These are phyloP conservation scores for Sarotherodon lohbergeri DNA, from an alignment of 2,113 vertebrate genomes.

Conservation along the genomic window DNA sequence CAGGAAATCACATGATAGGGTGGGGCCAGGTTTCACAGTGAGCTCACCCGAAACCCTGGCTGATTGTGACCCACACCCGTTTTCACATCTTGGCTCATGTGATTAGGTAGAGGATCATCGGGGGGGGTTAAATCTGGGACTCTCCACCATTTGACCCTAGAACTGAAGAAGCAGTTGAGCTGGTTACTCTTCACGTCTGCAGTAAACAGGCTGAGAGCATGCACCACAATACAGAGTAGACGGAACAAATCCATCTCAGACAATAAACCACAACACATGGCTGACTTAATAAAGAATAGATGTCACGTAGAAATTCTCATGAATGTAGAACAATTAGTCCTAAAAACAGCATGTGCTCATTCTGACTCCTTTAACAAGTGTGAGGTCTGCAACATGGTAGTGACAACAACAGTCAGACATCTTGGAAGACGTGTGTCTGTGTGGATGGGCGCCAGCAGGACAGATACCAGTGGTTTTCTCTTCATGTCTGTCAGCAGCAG, in stretches of 20 bases:
- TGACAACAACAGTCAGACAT: background rate
- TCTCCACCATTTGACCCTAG: too few relatives aligned
- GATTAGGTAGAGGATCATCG: too few relatives aligned
- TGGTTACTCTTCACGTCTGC: background rate
- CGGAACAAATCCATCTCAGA: background rate
- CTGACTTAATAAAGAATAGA: background rate
- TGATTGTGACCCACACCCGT: too few relatives aligned
- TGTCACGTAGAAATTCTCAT: background rate
- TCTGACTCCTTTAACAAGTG: background rate
- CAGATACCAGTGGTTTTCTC: background rate
- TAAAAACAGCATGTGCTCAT: background rate
- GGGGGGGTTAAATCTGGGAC: too few relatives aligned
- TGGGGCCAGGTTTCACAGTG: too few relatives aligned
- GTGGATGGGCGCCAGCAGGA: background rate
- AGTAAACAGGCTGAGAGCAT: constrained; percentile 1
- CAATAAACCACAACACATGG: background rate
- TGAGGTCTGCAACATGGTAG: background rate
- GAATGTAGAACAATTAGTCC: background rate
- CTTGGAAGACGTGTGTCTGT: background rate
- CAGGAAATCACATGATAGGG: too few relatives aligned
- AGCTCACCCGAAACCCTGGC: too few relatives aligned
- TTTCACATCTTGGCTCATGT: too few relatives aligned
- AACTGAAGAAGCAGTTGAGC: background rate
- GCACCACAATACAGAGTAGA: background rate
- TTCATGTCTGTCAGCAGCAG: constrained; percentile 19